A percentile compares a stretch with the other conserved stretches of the same genome.
These are phyloP conservation scores for Acholoe squamosa DNA, from an alignment of 2,888 invertebrate genomes.

Conservation along the genomic window DNA sequence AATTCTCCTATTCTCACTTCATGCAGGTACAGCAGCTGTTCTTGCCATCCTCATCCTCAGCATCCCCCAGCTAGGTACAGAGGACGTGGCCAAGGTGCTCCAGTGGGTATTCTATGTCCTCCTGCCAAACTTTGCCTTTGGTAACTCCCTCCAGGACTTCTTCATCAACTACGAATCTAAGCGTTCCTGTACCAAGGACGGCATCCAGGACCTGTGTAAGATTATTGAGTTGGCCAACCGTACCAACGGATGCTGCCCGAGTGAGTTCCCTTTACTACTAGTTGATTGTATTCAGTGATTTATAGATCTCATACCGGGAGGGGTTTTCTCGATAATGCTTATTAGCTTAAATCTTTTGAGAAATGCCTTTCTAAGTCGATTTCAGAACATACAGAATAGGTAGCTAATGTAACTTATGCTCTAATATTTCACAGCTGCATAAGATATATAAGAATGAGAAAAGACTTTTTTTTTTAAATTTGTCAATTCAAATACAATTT, in stretches of 20 bases:
- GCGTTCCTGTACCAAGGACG: conserved; percentile 74
- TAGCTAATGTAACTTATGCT: too few species aligned
- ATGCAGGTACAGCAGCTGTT: conserved; percentile 88
- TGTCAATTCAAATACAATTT: too few species aligned
- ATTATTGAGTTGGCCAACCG: not conserved
- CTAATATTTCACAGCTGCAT: too few species aligned
- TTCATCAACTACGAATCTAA: conserved; percentile 81
- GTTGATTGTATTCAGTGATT: too few species aligned
- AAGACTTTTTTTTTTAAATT: too few species aligned
- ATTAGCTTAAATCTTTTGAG: too few species aligned
- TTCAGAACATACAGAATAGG: too few species aligned
- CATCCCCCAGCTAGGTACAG: conserved; percentile 86
- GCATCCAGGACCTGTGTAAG: conserved; percentile 15
- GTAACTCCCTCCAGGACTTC: conserved; percentile 82
- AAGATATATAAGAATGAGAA: too few species aligned
- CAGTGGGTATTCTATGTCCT: conserved; percentile 87
- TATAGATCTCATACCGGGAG: too few species aligned
- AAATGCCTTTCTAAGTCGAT: too few species aligned
- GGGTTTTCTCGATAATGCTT: too few species aligned
- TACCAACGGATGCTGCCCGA: conserved; percentile 70
- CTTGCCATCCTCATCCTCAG: conserved; percentile 88
- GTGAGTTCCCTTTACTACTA: conserved; percentile 60
- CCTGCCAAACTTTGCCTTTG: conserved; percentile 89
- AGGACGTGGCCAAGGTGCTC: conserved; percentile 86
- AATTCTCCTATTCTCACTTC: too few species aligned